Conservation (phyloP, 2,797 vertebrate species). For the Moxostoma hubbsi region DNA sequence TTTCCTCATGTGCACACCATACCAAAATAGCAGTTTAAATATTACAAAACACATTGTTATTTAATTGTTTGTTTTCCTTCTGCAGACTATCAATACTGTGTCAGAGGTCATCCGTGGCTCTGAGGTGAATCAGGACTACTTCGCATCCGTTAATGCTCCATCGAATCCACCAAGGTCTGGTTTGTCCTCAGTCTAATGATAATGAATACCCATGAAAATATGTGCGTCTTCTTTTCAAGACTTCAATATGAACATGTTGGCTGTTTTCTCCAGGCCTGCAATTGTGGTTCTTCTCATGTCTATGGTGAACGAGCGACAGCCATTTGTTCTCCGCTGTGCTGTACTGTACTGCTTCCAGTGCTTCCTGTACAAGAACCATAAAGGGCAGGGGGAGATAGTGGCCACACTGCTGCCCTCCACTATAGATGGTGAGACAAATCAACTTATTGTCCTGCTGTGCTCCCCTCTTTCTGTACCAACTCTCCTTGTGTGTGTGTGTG, state of each 20-base stretch:
- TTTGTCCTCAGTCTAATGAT: neutral
- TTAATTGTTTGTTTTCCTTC: constrained; percentile 40
- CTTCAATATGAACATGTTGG: neutral
- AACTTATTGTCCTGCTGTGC: too few relatives aligned
- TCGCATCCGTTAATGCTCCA: constrained; percentile 97
- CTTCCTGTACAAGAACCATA: constrained; percentile 97
- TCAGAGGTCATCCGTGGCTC: constrained; percentile 97
- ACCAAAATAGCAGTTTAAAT: too few relatives aligned
- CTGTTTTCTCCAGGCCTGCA: constrained; percentile 81
- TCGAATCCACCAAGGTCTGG: constrained; percentile 94
- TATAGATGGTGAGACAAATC: constrained; percentile 85
- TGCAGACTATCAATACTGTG: constrained; percentile 97
- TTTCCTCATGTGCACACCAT: too few relatives aligned
- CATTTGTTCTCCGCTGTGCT: constrained; percentile 95
- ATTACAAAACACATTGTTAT: too few relatives aligned
- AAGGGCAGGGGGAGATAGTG: constrained; percentile 96
- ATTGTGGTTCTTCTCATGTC: constrained; percentile 98
- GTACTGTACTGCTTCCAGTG: constrained; percentile 99
- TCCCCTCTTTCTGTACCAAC: too few relatives aligned
- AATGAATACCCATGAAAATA: neutral
- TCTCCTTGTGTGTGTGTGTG: too few relatives aligned
- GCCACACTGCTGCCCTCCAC: constrained; percentile 95
- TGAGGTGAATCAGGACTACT: constrained; percentile 97
- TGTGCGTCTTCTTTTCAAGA: neutral
- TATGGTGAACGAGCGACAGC: constrained; percentile 98